Percentiles rank a stretch among this genome's conserved stretches.
These are phyloP conservation scores for Hemicentrotus pulcherrimus DNA, from an alignment of 35 echinoderm and acorn worm species.

Conservation along the genomic window DNA sequence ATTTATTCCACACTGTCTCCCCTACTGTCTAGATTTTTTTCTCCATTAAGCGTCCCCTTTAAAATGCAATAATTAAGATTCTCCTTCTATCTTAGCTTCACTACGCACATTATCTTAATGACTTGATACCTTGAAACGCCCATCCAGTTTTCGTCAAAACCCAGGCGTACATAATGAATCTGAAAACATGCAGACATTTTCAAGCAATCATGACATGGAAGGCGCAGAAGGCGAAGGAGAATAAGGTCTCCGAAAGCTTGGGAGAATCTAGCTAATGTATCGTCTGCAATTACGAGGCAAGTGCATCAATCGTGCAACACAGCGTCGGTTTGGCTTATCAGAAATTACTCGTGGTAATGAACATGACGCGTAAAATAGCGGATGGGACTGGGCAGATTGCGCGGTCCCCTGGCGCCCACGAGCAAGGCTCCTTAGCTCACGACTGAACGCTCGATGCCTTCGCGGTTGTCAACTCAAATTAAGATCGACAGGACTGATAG, in stretches of 20 bases:
- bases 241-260: not conserved
- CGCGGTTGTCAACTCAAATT: conserved; percentile 17
- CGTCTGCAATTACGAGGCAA: conserved; percentile 6
- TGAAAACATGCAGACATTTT: not conserved
- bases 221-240: not conserved
- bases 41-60: not conserved
- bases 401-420: conserved; percentile 28
- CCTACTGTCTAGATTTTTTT: not conserved
- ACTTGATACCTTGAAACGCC: conserved; percentile 10
- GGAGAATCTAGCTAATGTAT: conserved; percentile 3
- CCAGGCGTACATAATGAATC: not conserved
- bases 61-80: not conserved
- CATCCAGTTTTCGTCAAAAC: not conserved
- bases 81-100: not conserved
- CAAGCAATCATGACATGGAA: not conserved
- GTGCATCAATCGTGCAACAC: not conserved
- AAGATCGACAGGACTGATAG: conserved; percentile 36
- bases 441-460: not conserved
- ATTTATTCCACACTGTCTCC: too few species aligned
- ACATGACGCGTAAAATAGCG: conserved; percentile 37
- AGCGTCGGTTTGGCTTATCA: conserved; percentile 33
- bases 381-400: conserved; percentile 37
- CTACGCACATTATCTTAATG: not conserved
- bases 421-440: conserved; percentile 1
- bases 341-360: conserved; percentile 41